Evolutionary conservation across 2,113 vertebrate species (phyloP), one percentile per base, ranked within the genome.

Genomic region (Colistium nudipinnis): DNA sequence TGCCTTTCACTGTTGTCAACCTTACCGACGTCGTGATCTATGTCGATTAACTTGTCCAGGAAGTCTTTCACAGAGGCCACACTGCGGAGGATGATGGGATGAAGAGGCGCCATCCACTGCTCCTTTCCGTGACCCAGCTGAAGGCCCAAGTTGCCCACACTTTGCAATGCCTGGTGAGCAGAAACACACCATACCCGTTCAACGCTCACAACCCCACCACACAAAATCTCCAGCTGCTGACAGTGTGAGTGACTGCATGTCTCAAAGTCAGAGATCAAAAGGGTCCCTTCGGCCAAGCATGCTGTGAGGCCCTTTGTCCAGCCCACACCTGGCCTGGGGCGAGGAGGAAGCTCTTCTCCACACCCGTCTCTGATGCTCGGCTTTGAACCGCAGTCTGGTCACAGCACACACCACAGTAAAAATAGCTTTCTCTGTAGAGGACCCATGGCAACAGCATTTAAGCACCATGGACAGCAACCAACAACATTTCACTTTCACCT

Each of bases 121-220:
- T 98, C 97, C 87, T 98, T 97, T 54, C 96, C 95, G 10, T 95
- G 94, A 6, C 96, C 96, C 72, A 95, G 85, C 89, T 98, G 96
- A 64, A 97, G 93, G 31, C 96, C 96, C 81, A 97, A 78, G 84
- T 97, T 98, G 7, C 96, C 94, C 0, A 97, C 94, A 79, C 95
- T 96, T 88, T 98, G 97, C 47, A 98, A 87, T 0, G 94, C 96
- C 96, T 97, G 84, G 27, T 0, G 28, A 71, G 47, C 45, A 70
- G 1, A 78, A 51, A 86, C n/a, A 80, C 59, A 84, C 24, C 28
- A 55, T 5, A 45, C 45, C 22, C 38, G 44, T 47, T 67, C 25
- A 35, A 27, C 30, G 17, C 20, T 66, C 54, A 57, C 71, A 60
- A 54, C 62, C 56, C 68, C 31, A 49, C 22, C 60, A 53, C 53